Evolutionary conservation across 2,888 invertebrate species (phyloP).

Genomic region (Psylliodes chrysocephalus): DNA sequence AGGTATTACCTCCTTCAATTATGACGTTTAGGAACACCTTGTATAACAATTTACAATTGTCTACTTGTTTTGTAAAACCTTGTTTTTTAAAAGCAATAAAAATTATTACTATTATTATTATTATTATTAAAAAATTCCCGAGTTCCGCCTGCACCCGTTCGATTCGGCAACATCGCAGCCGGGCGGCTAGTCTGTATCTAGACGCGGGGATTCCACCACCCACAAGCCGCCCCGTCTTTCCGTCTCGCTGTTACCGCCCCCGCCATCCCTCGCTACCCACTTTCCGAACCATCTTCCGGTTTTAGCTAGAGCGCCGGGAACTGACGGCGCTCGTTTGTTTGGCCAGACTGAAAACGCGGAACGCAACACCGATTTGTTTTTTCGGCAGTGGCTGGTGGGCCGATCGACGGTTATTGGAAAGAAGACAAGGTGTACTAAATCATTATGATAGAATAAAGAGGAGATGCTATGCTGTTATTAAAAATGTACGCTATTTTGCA

Average conservation of each 20-base stretch:
- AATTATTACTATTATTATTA: no score
- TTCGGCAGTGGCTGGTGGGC: background rate
- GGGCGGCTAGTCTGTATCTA: constrained; percentile 57
- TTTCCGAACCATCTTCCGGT: background rate
- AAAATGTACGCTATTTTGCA: no score
- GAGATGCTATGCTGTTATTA: no score
- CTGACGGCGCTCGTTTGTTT: background rate
- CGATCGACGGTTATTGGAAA: no score
- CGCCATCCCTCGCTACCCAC: constrained; percentile 16
- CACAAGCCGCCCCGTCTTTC: constrained; percentile 39
- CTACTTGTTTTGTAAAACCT: no score
- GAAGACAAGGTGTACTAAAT: no score
- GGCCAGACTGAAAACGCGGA: constrained; percentile 1
- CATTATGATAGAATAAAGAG: no score
- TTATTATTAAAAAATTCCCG: background rate
- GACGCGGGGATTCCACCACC: constrained; percentile 54
- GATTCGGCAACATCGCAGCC: constrained; percentile 23
- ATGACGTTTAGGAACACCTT: no score
- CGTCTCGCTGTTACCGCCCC: constrained; percentile 35
- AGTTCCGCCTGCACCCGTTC: background rate
- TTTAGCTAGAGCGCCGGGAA: background rate
- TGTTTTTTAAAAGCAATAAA: no score
- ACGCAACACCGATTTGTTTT: background rate
- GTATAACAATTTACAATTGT: no score
- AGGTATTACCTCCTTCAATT: no score